Evolutionary conservation across 2,113 vertebrate genomes (phyloP).

Genomic region (Fulmarus glacialis): DNA sequence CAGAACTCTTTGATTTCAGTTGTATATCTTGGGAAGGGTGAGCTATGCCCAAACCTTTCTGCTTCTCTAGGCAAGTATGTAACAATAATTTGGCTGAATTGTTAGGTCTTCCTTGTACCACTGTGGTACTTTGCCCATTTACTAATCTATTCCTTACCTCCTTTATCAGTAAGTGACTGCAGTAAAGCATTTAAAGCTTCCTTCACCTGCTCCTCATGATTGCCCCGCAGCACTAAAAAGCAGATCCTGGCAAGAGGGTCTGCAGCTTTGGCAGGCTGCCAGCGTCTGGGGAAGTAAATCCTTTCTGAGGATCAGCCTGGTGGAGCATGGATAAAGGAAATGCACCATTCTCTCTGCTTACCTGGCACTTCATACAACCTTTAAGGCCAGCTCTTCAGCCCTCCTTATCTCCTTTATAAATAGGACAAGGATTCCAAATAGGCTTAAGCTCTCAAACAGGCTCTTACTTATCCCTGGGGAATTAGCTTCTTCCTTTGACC

Average conservation of each 20-base stretch:
- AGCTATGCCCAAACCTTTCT: neutral
- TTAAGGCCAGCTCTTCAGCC: neutral
- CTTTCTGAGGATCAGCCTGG: neutral
- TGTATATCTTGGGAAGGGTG: neutral
- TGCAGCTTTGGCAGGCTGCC: neutral
- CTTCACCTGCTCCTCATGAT: neutral
- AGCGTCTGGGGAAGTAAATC: neutral
- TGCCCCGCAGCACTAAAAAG: neutral
- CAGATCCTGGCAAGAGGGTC: neutral
- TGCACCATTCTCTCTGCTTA: neutral
- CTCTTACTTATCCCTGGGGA: neutral
- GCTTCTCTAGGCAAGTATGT: neutral
- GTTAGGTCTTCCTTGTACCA: neutral
- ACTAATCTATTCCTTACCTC: neutral
- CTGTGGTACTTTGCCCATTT: neutral
- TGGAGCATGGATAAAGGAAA: slow-evolving; percentile 10
- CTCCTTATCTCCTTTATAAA: neutral
- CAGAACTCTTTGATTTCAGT: neutral
- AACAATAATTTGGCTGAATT: neutral
- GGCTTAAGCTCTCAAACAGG: slow-evolving; percentile 1
- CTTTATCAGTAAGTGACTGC: neutral
- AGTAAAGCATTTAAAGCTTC: neutral
- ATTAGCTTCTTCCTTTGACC: slow-evolving; percentile 1
- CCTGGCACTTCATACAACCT: neutral
- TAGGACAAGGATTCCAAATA: slow-evolving; percentile 3